These are phyloP conservation scores for Prionace glauca DNA, from an alignment of 2,797 vertebrate genomes.

Conservation along the genomic window DNA sequence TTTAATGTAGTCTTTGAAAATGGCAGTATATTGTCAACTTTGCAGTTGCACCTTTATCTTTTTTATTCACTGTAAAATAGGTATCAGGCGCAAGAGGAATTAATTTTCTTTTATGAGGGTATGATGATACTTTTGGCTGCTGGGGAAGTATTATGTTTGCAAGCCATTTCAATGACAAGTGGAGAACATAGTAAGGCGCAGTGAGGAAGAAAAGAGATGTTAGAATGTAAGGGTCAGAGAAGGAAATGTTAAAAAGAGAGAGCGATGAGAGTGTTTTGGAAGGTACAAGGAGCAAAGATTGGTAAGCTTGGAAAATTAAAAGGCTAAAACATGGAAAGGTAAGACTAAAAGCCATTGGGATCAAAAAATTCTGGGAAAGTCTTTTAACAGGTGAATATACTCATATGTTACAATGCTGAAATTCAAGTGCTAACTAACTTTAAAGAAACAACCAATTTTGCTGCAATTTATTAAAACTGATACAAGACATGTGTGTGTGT, in stretches of 20 bases:
- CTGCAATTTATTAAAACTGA: background rate
- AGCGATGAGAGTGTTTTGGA: background rate
- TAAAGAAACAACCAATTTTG: background rate
- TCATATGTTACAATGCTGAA: background rate
- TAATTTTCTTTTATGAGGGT: background rate
- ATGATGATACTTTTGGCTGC: background rate
- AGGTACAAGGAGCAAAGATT: background rate
- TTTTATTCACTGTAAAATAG: background rate
- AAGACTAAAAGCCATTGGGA: background rate
- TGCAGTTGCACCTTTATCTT: background rate
- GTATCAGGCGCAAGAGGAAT: background rate
- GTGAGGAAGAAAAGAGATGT: background rate
- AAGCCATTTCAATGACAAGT: background rate
- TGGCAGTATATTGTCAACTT: background rate
- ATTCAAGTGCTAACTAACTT: background rate
- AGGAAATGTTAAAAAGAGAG: constrained; percentile 1
- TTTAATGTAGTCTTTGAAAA: background rate
- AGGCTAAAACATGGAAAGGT: background rate
- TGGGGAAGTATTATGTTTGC: background rate
- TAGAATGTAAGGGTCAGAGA: background rate
- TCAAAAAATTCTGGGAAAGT: background rate
- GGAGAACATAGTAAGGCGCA: background rate
- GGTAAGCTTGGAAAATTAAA: background rate
- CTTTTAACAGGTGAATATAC: background rate
- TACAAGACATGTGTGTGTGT: background rate